Percentiles rank a stretch among this genome's conserved stretches.
Conservation (phyloP, 2,888 invertebrate species). For the Caenorhabditis macrosperma region DNA sequence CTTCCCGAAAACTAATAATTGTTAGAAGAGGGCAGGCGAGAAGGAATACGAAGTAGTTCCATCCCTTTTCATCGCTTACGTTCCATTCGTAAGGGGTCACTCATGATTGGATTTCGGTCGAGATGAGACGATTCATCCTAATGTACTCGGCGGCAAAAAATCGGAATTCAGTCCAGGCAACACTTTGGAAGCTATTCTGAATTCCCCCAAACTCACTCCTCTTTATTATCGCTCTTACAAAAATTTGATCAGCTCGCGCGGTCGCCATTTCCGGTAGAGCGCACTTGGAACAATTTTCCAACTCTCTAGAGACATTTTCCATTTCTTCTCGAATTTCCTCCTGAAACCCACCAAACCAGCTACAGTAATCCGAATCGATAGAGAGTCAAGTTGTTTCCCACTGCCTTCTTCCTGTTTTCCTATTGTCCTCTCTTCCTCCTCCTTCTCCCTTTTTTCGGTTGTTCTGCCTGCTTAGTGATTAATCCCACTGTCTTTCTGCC, state of each 20-base stretch:
- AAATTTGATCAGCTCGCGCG: too few species aligned
- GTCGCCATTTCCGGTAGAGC: too few species aligned
- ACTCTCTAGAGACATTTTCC: too few species aligned
- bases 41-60: background rate
- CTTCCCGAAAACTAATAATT: constrained; percentile 34
- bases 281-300: too few species aligned
- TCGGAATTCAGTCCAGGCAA: background rate
- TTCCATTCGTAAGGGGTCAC: constrained; percentile 5
- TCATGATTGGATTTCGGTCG: constrained; percentile 1
- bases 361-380: too few species aligned
- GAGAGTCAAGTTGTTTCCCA: background rate
- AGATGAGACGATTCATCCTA: background rate
- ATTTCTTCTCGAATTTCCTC: too few species aligned
- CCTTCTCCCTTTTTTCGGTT: background rate
- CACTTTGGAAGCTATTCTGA: too few species aligned
- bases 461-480: constrained; percentile 24
- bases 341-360: too few species aligned
- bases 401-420: background rate
- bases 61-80: constrained; percentile 31
- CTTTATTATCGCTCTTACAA: too few species aligned
- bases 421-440: background rate
- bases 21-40: too few species aligned
- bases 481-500: constrained; percentile 21
- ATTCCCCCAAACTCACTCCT: too few species aligned
- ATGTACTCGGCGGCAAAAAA: background rate